Percentiles rank a stretch among this genome's conserved stretches.
phyloP scores from a whole-genome alignment of 2,888 invertebrate species.

The Andrena bicolor region DNA sequence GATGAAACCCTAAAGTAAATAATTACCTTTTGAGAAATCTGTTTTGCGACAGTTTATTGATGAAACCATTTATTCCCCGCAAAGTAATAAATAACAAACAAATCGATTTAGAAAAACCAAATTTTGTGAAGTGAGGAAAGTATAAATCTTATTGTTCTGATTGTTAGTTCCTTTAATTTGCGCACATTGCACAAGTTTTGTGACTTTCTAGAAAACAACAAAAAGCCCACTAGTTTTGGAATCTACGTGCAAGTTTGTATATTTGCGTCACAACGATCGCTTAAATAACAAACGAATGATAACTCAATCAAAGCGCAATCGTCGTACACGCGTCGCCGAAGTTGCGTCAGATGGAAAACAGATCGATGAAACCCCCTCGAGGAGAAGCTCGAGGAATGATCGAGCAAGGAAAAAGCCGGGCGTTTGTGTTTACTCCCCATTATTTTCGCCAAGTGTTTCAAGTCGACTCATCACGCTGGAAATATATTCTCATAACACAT shows the following conservation, averaged over 20 bases:
- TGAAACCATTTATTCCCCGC: too few species aligned
- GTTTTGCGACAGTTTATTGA: too few species aligned
- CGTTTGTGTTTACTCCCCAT: conserved; percentile 10
- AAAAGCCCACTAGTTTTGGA: too few species aligned
- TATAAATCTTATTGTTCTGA: background rate
- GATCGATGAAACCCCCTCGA: conserved; percentile 60
- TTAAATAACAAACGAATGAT: conserved; percentile 9
- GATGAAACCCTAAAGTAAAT: too few species aligned
- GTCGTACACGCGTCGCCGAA: conserved; percentile 31
- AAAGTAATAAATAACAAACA: too few species aligned
- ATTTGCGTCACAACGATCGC: background rate
- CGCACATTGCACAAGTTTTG: background rate
- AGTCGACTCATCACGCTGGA: background rate
- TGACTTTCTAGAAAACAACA: background rate
- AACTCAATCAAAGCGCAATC: conserved; percentile 37
- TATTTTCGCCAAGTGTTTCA: background rate
- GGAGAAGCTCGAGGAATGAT: conserved; percentile 30
- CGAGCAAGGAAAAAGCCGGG: conserved; percentile 4
- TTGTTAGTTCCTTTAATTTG: background rate
- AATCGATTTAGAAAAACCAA: too few species aligned
- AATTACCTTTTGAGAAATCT: too few species aligned
- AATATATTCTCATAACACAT: conserved; percentile 17
- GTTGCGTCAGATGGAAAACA: conserved; percentile 69
- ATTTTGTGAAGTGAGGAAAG: too few species aligned
- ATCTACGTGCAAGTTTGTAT: background rate